Base-by-base conservation (phyloP, 92 coral and sea anemone genomes). In the Epizoanthus rinbou region DNA sequence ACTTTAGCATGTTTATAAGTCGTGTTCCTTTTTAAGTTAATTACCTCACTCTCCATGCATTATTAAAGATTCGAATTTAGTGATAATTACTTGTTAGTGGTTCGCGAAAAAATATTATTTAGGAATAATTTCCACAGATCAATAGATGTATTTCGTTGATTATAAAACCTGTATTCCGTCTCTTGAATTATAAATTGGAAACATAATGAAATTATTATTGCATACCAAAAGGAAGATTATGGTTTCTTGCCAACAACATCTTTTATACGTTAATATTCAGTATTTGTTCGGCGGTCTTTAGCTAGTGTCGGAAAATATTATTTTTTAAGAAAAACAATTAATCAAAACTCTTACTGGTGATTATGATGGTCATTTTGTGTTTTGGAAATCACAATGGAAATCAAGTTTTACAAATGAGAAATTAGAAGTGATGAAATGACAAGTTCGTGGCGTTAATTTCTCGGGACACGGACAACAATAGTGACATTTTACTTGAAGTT, bases 211-310 rank as follows among this genome's bases (percentile, higher is more conserved):
- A 47, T 41, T 72, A 72, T 22, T 17, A 25, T 74, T 54, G 28
- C 63, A 53, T 74, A 28, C 21, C 62, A 53, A 17, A 24, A 14
- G 65, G 22, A 25, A 54, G 24, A 74, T 67, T 35, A 14, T 53
- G 28, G 80, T 74, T 74, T 28, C 80, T 23, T 53, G 33, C 80
- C 80, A 74, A 74, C 79, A 52, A 56, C 6, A 28, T 33, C n/a
- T 24, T 50, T 18, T 74, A 35, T n/a, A 56, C 16, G 23, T 74
- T 74, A 54, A 53, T 74, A 56, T 8, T 50, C 15, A 67, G 28
- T 37, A 74, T 56, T 14, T 74, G 64, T 16, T 56, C 37, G 57
- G 31, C 25, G 47, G 17, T 67, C 39, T 33, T 28, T 50, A 50
- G 15, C 14, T 50, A 50, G 16, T 13, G 8, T 50, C 54, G 54